These are phyloP conservation scores for Meriones psammophilus DNA, from an alignment of 2,797 vertebrate genomes.

Conservation along the genomic window DNA sequence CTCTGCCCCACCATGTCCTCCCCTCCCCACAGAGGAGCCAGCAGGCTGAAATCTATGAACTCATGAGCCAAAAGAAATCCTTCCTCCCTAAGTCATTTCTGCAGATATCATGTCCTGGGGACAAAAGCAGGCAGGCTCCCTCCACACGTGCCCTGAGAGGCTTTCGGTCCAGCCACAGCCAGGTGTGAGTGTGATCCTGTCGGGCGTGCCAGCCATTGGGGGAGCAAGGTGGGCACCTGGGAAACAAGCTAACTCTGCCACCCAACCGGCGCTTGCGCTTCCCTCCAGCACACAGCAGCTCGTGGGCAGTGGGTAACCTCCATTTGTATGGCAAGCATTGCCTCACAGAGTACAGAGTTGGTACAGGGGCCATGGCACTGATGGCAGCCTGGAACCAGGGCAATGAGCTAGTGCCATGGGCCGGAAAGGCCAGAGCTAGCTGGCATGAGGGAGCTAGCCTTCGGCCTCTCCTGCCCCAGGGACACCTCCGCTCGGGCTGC, in stretches of 20 bases:
- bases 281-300: no score
- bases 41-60: not conserved
- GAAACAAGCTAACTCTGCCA: not conserved
- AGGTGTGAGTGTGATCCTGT: not conserved
- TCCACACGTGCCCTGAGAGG: not conserved
- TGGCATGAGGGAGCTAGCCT: not conserved
- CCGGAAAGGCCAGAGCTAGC: not conserved
- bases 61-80: not conserved
- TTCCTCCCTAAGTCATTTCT: not conserved
- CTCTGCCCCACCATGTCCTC: not conserved
- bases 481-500: not conserved
- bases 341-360: not conserved
- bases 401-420: rapidly evolving
- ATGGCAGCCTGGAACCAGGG: not conserved
- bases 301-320: not conserved
- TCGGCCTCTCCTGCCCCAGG: not conserved
- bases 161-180: no score
- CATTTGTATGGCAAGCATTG: not conserved
- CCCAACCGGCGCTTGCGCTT: no score
- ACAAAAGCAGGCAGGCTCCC: not conserved
- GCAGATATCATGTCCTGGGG: not conserved
- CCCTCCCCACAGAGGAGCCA: not conserved
- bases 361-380: no score
- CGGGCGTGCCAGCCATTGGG: not conserved
- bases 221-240: not conserved